Base-by-base conservation (phyloP, 2,888 invertebrate species). In the Cryptus viduatorius region DNA sequence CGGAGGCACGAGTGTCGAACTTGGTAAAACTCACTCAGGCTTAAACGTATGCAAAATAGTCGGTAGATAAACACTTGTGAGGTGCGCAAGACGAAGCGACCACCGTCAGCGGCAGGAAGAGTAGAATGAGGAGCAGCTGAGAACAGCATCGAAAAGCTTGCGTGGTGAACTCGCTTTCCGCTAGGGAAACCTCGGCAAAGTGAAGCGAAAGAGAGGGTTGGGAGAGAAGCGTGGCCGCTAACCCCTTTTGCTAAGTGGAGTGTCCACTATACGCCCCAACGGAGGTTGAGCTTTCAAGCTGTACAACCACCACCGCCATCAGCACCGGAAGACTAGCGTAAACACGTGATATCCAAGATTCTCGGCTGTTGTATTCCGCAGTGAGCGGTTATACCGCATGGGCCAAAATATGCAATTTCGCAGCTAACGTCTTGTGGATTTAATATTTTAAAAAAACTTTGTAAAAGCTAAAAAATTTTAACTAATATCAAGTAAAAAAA, bases 231-330 rank as follows among this genome's bases (percentile, higher is more conserved):
- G 81, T 69, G 82, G 82, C 71, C 85, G 82, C 85, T 87, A 85
- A 81, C 84, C 56, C 79, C 83, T 86, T 84, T 82, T 72, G 78
- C 84, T 88, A 88, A 89, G 88, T 90, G 88, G 88, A 90, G 89
- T 90, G 90, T 90, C 90, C 90, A 89, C 90, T 91, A 88, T 89
- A 83, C 73, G 61, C 77, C 73, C 83, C 72, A 79, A 59, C 76
- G 80, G 77, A 83, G 73, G 81, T 82, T 82, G 73, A 84, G 84
- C 86, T 79, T 86, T 84, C 86, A 83, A 86, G 79, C 77, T 68
- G 46, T 77, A 64, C 48, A 75, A 79, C 68, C 79, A 56, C 44
- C 50, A 19, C 67, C 84, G 80, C 83, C 77, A 81, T 81, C 81
- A 67, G 71, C 82, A 61, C 75, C 82, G 72, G 82, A 87, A 84